phyloP scores from a whole-genome alignment of 2,113 vertebrate genomes.

The Bostrychus sinensis region DNA sequence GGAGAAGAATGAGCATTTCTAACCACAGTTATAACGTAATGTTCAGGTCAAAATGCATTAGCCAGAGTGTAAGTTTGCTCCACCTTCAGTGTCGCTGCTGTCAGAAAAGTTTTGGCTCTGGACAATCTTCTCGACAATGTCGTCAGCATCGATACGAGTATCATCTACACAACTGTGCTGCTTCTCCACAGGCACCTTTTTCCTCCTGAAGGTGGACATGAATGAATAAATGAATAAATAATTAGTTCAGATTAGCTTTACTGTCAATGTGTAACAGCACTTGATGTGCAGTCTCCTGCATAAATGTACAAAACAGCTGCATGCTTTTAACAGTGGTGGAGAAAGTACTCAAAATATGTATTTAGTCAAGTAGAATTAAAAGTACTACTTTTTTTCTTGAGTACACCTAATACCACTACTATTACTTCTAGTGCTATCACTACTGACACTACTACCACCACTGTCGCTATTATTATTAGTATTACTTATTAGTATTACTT shows the following conservation, averaged over 20 bases:
- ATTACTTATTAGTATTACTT: no score
- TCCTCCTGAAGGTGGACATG: constrained; percentile 39
- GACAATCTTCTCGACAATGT: constrained; percentile 67
- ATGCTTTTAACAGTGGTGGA: no score
- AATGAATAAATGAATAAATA: neutral
- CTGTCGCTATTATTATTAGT: no score
- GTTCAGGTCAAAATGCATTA: neutral
- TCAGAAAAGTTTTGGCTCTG: constrained; percentile 70
- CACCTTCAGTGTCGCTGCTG: constrained; percentile 63
- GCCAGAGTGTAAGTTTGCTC: neutral
- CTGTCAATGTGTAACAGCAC: no score
- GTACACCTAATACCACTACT: no score
- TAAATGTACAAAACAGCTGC: neutral
- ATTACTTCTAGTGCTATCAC: no score
- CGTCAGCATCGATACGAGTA: constrained; percentile 61
- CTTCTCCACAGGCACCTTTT: constrained; percentile 45
- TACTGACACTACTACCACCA: no score
- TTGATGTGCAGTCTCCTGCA: neutral
- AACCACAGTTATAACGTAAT: neutral
- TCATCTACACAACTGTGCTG: constrained; percentile 65
- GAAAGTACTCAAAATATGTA: no score
- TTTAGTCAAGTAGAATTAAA: no score
- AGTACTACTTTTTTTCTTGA: no score
- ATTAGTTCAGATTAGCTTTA: neutral
- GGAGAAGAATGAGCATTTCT: constrained; percentile 8